Evolutionary conservation across 2,888 invertebrate genomes (phyloP).

Genomic region (Patella caerulea): DNA sequence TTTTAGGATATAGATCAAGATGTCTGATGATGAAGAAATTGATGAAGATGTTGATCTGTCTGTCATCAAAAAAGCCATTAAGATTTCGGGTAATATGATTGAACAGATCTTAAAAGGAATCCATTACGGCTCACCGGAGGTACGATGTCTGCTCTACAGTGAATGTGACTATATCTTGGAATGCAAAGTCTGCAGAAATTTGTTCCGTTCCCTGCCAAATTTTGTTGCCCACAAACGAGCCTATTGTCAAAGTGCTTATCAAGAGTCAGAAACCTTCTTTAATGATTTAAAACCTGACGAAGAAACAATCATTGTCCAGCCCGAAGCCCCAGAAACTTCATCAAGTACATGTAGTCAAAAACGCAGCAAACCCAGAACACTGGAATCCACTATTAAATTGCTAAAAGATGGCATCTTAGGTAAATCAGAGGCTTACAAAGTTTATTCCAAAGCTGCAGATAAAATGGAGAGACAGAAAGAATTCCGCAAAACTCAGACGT

Average conservation of each 20-base stretch:
- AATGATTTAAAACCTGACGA: constrained; percentile 73
- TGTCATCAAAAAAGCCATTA: constrained; percentile 54
- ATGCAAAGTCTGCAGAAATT: constrained; percentile 87
- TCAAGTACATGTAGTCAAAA: not conserved
- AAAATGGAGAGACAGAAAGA: constrained; percentile 46
- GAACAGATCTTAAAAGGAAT: constrained; percentile 80
- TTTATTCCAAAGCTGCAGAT: constrained; percentile 56
- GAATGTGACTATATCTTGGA: constrained; percentile 93
- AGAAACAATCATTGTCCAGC: constrained; percentile 57
- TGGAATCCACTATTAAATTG: constrained; percentile 37
- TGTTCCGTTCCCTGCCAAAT: constrained; percentile 89
- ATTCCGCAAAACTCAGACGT: constrained; percentile 36
- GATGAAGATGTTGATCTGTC: constrained; percentile 55
- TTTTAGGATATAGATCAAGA: not conserved
- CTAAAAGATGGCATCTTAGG: constrained; percentile 50
- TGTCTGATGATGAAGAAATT: constrained; percentile 11
- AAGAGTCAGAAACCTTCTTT: constrained; percentile 30
- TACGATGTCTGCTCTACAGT: constrained; percentile 82
- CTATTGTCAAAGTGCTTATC: constrained; percentile 77
- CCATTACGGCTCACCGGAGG: constrained; percentile 81
- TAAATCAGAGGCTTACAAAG: constrained; percentile 51
- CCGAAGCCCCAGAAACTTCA: constrained; percentile 46
- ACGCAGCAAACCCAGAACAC: not conserved
- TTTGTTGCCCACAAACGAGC: constrained; percentile 90
- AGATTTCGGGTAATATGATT: constrained; percentile 52